These are phyloP conservation scores for Coptodon bakossiorum DNA, from an alignment of 2,113 vertebrate genomes.

Conservation along the genomic window DNA sequence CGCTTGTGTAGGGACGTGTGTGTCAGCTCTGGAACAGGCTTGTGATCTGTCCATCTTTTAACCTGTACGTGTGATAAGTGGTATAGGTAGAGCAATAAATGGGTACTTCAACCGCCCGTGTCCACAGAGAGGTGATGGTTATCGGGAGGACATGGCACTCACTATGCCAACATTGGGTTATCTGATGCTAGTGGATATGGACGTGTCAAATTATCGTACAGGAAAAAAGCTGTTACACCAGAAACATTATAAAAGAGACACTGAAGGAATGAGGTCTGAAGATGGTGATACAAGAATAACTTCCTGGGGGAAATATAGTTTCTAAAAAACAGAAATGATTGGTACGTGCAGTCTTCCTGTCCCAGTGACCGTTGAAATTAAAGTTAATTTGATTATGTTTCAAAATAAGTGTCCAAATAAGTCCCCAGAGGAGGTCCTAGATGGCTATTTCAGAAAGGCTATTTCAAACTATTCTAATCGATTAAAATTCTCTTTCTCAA, in stretches of 20 bases:
- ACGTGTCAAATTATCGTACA: not conserved
- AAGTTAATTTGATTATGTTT: not conserved
- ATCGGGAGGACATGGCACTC: not conserved
- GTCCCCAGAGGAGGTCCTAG: not conserved
- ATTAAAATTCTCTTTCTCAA: not conserved
- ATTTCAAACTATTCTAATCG: not conserved
- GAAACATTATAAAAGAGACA: not conserved
- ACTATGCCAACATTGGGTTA: not conserved
- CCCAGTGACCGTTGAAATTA: accelerated
- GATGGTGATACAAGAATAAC: not conserved
- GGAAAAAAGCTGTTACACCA: not conserved
- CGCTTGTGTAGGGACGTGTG: not conserved
- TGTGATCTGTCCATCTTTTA: not conserved
- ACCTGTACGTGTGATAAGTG: not conserved
- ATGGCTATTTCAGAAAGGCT: not conserved
- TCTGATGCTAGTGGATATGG: not conserved
- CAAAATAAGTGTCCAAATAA: not conserved
- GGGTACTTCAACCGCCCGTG: not conserved
- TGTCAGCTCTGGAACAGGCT: not conserved
- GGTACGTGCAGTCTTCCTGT: not conserved
- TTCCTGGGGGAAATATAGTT: not conserved
- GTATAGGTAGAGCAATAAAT: not conserved
- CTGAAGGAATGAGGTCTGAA: not conserved
- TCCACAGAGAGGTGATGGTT: not conserved
- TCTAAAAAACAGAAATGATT: not conserved